phyloP scores from a whole-genome alignment of 2,113 vertebrate genomes.

The Choloepus hoffmanni region DNA sequence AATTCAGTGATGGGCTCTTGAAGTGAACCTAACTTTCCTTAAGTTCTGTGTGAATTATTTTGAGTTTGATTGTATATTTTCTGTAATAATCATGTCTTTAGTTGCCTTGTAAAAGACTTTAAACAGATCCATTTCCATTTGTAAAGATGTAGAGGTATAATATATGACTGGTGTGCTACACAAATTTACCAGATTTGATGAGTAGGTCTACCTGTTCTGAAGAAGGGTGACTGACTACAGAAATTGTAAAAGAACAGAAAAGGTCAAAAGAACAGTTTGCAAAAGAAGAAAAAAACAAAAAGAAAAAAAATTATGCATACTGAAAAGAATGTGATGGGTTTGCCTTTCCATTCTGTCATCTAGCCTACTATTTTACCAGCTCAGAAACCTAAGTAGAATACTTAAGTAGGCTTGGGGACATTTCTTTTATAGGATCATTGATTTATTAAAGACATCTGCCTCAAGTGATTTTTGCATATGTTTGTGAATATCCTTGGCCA shows the following conservation, averaged over 20 bases:
- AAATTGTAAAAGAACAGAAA: neutral
- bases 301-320: neutral
- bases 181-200: neutral
- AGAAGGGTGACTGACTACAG: neutral
- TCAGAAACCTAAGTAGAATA: neutral
- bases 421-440: neutral
- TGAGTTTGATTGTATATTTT: conserved; percentile 64
- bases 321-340: neutral
- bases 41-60: conserved; percentile 15
- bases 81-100: conserved; percentile 9
- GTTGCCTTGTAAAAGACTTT: neutral
- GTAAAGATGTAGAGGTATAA: neutral
- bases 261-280: neutral
- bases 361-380: neutral
- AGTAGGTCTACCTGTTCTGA: neutral
- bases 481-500: neutral
- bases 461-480: neutral
- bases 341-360: neutral
- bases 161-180: neutral
- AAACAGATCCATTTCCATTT: neutral
- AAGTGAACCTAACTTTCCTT: conserved; percentile 14
- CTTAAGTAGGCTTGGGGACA: neutral
- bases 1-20: neutral
- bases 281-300: neutral
- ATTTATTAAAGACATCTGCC: neutral